Evolutionary conservation across 2,797 vertebrate genomes (phyloP), one percentile per base, ranked within the genome.

Genomic region (Phoeniculus purpureus): DNA sequence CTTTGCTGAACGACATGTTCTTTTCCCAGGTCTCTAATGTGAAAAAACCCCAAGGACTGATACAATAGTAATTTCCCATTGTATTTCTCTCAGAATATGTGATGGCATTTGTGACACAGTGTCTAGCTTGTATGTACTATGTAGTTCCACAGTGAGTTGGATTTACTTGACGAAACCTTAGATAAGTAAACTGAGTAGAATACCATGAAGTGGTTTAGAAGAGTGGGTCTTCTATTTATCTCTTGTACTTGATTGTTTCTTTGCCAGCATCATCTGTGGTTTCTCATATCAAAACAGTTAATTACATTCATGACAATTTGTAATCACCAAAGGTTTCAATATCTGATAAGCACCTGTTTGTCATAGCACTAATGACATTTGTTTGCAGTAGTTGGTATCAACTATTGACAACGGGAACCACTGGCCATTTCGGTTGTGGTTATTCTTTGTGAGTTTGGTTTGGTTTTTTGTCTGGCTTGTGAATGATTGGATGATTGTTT

Each of bases 201-300:
- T 4, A 17, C 11, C 18, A 1, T 12, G 0, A 21, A 47, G 21
- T 31, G n/a, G 1, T 74, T 27, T 14, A 15, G 40, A 37, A 10
- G 37, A 37, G 3, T 51, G 23, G 6, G 25, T 10, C 43, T 56
- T 65, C 10, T n/a, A 1, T n/a, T 54, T 18, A 4, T 10, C 16
- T 26, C 47, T 66, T 29, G 52, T 23, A 12, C 22, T 56, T 23
- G 15, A 3, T 17, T 40, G 12, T 40, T 74, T 34, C 19, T 77
- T 51, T 76, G 16, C 19, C 51, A 40, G 45, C 5, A 5, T 32
- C 11, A 15, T 8, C 58, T 72, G 31, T 15, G 15, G 4, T 59
- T 86, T 43, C 56, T 80, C 6, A 6, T 10, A 10, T 15, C 43
- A 9, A 56, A 66, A 23, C 17, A 25, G 6, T 25, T 37, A 37